Percentiles rank a stretch among this genome's conserved stretches.
Evolutionary conservation across 2,888 invertebrate genomes (phyloP).

Genomic region (Galerucella pusilla): DNA sequence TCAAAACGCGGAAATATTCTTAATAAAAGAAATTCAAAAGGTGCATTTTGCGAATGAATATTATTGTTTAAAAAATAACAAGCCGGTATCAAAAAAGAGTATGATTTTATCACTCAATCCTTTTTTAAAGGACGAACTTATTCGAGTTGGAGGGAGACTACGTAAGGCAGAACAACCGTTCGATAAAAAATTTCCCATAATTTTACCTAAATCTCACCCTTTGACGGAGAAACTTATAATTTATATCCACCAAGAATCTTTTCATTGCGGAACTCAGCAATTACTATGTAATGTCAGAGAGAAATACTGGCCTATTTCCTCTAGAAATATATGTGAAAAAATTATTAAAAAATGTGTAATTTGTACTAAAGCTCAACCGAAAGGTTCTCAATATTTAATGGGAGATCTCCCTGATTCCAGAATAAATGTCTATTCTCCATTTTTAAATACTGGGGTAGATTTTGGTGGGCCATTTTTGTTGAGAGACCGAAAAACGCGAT

Average conservation of each 20-base stretch:
- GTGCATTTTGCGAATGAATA: background rate
- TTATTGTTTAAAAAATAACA: slow-evolving; percentile 3
- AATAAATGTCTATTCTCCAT: background rate
- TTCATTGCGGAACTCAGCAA: background rate
- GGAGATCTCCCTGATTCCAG: background rate
- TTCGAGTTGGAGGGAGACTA: background rate
- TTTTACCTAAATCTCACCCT: background rate
- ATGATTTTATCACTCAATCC: no score
- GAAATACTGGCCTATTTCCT: background rate
- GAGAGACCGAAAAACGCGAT: background rate
- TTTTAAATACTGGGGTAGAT: background rate
- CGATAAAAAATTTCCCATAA: background rate
- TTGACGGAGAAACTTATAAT: background rate
- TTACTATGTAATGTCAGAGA: no score
- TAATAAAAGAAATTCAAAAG: slow-evolving; percentile 4
- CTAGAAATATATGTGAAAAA: background rate
- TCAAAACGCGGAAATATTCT: background rate
- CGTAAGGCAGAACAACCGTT: background rate
- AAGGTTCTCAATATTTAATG: background rate
- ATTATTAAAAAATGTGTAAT: background rate
- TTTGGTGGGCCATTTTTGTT: background rate
- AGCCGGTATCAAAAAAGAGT: background rate
- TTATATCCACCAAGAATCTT: background rate
- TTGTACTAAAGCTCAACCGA: background rate
- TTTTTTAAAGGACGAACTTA: no score